Evolutionary conservation across 2,797 vertebrate genomes (phyloP).

Genomic region (Danio kyathit): DNA sequence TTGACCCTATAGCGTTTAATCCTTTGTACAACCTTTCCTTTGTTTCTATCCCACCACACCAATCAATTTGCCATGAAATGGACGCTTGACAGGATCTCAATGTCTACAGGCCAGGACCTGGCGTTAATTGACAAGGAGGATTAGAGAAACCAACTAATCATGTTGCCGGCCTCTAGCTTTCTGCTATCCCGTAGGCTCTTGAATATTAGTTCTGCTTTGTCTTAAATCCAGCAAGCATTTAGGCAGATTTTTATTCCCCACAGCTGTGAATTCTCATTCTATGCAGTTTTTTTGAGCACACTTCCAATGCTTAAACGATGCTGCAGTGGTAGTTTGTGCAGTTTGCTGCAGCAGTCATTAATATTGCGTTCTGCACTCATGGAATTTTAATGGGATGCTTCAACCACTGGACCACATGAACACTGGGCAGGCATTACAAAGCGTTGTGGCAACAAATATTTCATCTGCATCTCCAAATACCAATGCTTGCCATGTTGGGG

Average conservation of each 20-base stretch:
- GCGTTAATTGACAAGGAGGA: constrained; percentile 59
- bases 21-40: background rate
- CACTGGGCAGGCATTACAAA: constrained; percentile 38
- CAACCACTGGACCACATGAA: constrained; percentile 4
- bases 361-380: background rate
- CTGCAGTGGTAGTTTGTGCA: background rate
- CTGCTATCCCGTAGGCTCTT: constrained; percentile 30
- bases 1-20: background rate
- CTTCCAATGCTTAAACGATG: background rate
- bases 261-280: background rate
- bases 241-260: constrained; percentile 8
- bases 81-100: constrained; percentile 39
- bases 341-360: background rate
- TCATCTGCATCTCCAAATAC: constrained; percentile 39
- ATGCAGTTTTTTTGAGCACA: background rate
- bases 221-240: constrained; percentile 30
- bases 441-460: constrained; percentile 41
- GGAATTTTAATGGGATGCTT: constrained; percentile 22
- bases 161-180: constrained; percentile 40
- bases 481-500: background rate
- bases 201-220: constrained; percentile 46
- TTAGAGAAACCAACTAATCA: constrained; percentile 62
- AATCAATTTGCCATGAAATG: constrained; percentile 35
- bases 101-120: constrained; percentile 38
- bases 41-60: background rate